phyloP scores from a whole-genome alignment of 2,113 vertebrate genomes.

The Callaeas wilsoni region DNA sequence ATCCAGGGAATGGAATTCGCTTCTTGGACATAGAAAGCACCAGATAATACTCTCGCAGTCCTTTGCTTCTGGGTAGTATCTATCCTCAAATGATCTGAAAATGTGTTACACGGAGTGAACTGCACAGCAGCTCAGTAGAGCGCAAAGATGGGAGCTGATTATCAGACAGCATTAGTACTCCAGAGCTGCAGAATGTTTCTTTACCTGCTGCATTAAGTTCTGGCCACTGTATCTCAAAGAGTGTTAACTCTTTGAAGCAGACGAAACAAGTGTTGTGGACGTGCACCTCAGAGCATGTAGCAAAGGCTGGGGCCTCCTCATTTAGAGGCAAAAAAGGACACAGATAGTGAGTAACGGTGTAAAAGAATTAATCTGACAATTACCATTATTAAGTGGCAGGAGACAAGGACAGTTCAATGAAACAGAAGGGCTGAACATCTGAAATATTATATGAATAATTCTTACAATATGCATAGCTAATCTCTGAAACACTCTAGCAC shows the following conservation, averaged over 20 bases:
- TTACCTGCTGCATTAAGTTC: not conserved
- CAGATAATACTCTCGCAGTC: not conserved
- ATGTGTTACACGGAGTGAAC: not conserved
- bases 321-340: not conserved
- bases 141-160: not conserved
- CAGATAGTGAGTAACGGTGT: not conserved
- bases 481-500: not conserved
- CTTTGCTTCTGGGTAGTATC: not conserved
- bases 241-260: not conserved
- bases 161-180: not conserved
- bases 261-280: not conserved
- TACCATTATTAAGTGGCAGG: not conserved
- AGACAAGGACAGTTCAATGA: not conserved
- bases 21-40: conserved; percentile 4
- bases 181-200: not conserved
- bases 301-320: not conserved
- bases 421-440: not conserved
- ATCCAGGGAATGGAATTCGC: not conserved
- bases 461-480: not conserved
- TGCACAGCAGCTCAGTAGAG: not conserved
- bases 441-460: not conserved
- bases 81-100: conserved; percentile 28
- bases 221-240: not conserved
- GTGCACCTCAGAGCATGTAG: not conserved
- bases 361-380: not conserved